Evolutionary conservation across 2,113 vertebrate genomes (phyloP), one percentile per base, ranked within the genome.

Genomic region (Pelusios castaneus): DNA sequence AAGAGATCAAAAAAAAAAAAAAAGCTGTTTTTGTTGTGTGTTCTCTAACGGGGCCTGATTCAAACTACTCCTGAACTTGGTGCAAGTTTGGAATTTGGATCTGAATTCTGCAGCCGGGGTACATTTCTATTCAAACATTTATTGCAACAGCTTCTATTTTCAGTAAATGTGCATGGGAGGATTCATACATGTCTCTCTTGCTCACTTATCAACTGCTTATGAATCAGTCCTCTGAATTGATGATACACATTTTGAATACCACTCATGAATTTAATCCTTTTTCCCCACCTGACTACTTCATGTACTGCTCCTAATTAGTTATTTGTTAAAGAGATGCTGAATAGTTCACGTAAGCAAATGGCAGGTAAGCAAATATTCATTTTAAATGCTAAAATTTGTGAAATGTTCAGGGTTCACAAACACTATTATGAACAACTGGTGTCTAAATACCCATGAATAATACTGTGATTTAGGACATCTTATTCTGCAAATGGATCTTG

Each of bases 11-110:
- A 55, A 78, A 58, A 63, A 83, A 54, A 73, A 25, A 2, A 52
- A 58, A 93, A 29, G 2, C 22, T 1, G 77, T 49, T 92, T 92
- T 87, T 86, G 80, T 89, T 83, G 92, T 92, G 11, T 6, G 87
- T 91, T 94, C 27, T 31, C 3, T 91, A 49, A 52, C 34, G 80
- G 19, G 49, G 3, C 8, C 38, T 85, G 25, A 21, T 51, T 24
- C n/a, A 85, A 52, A 27, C 4, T 22, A 89, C 2, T 27, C 14
- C 82, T 85, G 34, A 93, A 85, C 13, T 85, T 29, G 49, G 3
- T 58, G 43, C 77, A n/a, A 85, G 10, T 54, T 38, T 8, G n/a
- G 8, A 85, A 34, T 41, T 41, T 83, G 12, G 5, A 22, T 83
- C 58, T 83, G 58, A 34, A 55, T 80, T 89, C 75, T 83, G 43